phyloP scores from a whole-genome alignment of 2,888 invertebrate species.

The Allygus modestus region DNA sequence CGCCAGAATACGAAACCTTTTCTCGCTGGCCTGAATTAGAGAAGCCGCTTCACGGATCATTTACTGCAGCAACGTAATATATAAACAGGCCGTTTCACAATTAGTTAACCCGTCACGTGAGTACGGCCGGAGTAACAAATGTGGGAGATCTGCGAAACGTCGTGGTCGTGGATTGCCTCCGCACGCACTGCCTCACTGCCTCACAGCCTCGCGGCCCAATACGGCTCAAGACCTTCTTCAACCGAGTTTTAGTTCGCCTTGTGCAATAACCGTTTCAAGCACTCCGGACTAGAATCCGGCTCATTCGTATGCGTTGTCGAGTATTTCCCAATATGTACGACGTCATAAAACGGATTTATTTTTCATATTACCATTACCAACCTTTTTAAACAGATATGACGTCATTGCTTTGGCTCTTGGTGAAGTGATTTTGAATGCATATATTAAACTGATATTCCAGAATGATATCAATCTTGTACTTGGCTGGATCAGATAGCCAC shows the following conservation, averaged over 20 bases:
- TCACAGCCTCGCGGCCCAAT: too few species aligned
- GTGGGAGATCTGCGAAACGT: constrained; percentile 10
- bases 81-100: constrained; percentile 7
- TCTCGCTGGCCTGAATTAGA: neutral
- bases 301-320: neutral
- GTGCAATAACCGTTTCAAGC: neutral
- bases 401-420: too few species aligned
- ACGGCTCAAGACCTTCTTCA: neutral
- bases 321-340: too few species aligned
- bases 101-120: neutral
- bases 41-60: neutral
- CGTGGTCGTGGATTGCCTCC: neutral
- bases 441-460: too few species aligned
- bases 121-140: constrained; percentile 4
- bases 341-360: too few species aligned
- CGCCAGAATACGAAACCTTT: neutral
- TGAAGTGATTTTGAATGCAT: too few species aligned
- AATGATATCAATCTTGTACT: too few species aligned
- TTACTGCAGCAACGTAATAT: neutral
- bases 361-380: too few species aligned
- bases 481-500: too few species aligned
- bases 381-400: too few species aligned
- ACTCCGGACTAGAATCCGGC: neutral
- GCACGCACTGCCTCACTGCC: neutral
- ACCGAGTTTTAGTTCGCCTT: neutral